A percentile compares a stretch with the other conserved stretches of the same genome.
Evolutionary conservation across 2,113 vertebrate species (phyloP).

Genomic region (Calyptommatus sinebrachiatus): DNA sequence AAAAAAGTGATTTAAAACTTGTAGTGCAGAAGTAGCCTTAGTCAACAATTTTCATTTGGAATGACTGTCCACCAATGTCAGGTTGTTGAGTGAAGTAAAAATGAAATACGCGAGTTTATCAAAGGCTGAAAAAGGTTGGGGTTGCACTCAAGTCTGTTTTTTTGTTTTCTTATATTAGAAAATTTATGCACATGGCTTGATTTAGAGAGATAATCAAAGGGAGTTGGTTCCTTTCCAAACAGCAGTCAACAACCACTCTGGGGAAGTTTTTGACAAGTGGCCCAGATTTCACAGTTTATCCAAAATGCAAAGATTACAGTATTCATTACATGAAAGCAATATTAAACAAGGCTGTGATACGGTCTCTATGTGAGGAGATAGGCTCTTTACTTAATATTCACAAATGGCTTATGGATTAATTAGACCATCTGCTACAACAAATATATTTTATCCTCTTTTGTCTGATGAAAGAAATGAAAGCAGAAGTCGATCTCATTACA

Average conservation of each 20-base stretch:
- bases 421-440: constrained; percentile 83
- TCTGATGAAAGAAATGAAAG: constrained; percentile 61
- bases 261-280: constrained; percentile 55
- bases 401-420: constrained; percentile 81
- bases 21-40: neutral
- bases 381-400: constrained; percentile 80
- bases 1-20: no score
- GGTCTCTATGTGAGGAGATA: constrained; percentile 67
- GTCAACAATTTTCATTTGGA: constrained; percentile 29
- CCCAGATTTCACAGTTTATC: constrained; percentile 54
- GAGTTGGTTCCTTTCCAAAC: constrained; percentile 43
- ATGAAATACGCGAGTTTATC: constrained; percentile 35
- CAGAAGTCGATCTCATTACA: constrained; percentile 59
- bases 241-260: constrained; percentile 38
- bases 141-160: neutral
- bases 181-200: constrained; percentile 50
- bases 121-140: constrained; percentile 9
- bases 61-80: constrained; percentile 24
- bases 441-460: constrained; percentile 64
- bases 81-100: constrained; percentile 14
- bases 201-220: constrained; percentile 52
- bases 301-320: constrained; percentile 32
- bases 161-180: constrained; percentile 53
- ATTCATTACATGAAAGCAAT: constrained; percentile 64
- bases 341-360: constrained; percentile 59